Evolutionary conservation across 2,888 invertebrate genomes (phyloP).

Genomic region (Calameuta idolon): DNA sequence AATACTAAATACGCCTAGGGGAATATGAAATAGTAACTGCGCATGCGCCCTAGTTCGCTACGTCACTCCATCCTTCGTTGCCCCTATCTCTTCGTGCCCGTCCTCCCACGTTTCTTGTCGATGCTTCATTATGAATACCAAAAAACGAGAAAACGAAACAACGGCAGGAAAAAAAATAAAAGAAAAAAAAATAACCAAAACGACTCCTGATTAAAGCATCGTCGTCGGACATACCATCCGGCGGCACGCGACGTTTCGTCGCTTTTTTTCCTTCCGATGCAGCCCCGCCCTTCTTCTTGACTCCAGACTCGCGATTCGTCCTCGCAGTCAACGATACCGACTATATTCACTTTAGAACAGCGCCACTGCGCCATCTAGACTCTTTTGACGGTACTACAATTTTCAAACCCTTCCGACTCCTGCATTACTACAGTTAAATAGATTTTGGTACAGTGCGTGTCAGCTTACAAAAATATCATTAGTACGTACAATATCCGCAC

Average conservation of each 20-base stretch:
- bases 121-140: neutral
- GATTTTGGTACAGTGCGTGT: neutral
- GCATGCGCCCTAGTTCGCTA: neutral
- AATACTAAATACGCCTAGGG: neutral
- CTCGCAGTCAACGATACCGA: neutral
- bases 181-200: neutral
- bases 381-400: neutral
- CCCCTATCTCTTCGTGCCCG: neutral
- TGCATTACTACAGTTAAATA: neutral
- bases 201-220: neutral
- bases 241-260: neutral
- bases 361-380: neutral
- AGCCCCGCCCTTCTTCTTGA: neutral
- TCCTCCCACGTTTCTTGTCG: neutral
- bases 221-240: neutral
- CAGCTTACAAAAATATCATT: neutral
- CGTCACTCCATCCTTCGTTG: neutral
- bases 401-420: neutral
- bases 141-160: neutral
- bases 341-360: neutral
- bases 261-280: neutral
- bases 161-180: neutral
- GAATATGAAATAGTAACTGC: neutral
- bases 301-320: neutral
- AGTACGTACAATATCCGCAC: neutral